Conservation (phyloP, 2,797 vertebrate genomes). For the Hippopotamyrus pictus region DNA sequence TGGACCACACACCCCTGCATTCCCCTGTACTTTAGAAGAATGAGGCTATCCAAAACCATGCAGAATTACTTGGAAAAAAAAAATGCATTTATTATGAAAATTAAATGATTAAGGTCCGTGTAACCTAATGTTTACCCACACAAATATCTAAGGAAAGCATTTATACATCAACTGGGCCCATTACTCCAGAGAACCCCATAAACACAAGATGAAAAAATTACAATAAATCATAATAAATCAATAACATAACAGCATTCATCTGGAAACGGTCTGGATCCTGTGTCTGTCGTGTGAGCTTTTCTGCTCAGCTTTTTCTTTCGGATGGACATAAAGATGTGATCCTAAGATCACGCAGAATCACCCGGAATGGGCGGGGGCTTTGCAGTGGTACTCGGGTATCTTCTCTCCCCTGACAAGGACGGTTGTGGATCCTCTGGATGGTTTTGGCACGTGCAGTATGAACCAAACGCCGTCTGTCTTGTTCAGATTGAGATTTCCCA, state of each 20-base stretch:
- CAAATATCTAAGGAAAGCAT: background rate
- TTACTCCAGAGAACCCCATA: background rate
- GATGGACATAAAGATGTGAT: background rate
- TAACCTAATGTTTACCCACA: background rate
- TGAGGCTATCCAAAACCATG: background rate
- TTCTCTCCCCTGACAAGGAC: background rate
- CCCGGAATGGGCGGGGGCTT: background rate
- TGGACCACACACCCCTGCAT: background rate
- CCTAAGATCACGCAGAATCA: background rate
- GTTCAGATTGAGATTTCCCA: conserved; percentile 11
- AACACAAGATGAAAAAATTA: background rate
- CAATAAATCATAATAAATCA: background rate
- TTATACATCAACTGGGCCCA: background rate
- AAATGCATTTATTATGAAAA: background rate
- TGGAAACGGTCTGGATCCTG: background rate
- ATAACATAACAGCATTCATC: background rate
- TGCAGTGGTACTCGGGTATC: background rate
- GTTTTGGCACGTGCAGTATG: background rate
- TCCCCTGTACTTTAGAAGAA: background rate
- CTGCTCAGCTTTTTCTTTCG: background rate
- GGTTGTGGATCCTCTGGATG: background rate
- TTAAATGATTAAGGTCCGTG: background rate
- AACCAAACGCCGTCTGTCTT: background rate
- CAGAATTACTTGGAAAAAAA: background rate
- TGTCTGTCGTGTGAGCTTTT: background rate